A percentile compares a stretch with the other conserved stretches of the same genome.
Evolutionary conservation across 2,113 vertebrate species (phyloP).

Genomic region (Castor canadensis): DNA sequence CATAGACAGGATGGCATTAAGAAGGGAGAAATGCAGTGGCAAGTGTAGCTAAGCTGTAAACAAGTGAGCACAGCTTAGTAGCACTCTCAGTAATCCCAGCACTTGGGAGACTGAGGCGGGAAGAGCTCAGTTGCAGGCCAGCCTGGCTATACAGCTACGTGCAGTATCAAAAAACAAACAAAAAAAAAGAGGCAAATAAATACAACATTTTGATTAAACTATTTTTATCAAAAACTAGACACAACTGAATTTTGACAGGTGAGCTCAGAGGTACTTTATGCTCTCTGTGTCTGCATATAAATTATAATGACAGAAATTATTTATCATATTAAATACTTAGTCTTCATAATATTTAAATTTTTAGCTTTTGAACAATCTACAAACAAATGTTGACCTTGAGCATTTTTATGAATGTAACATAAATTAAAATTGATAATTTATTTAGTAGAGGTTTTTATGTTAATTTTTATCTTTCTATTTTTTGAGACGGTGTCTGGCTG

Average conservation of each 20-base stretch:
- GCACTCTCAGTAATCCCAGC: not conserved
- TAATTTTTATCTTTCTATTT: not conserved
- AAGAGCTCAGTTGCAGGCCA: not conserved
- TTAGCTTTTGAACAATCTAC: not conserved
- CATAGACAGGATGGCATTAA: not conserved
- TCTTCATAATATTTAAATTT: conserved; percentile 7
- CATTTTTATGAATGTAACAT: conserved; percentile 20
- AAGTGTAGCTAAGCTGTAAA: not conserved
- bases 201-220: not conserved
- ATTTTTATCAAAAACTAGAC: not conserved
- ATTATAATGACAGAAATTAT: not conserved
- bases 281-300: not conserved
- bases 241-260: not conserved
- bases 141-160: too few species aligned
- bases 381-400: not conserved
- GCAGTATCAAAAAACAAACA: too few species aligned
- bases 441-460: conserved; percentile 8
- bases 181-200: not conserved
- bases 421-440: not conserved
- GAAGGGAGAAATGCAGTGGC: not conserved
- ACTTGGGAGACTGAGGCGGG: not conserved
- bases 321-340: not conserved
- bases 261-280: not conserved
- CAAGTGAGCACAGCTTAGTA: not conserved
- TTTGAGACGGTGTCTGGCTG: too few species aligned